These are phyloP conservation scores for Ophion obscuratus DNA, from an alignment of 2,888 invertebrate species.

Conservation along the genomic window DNA sequence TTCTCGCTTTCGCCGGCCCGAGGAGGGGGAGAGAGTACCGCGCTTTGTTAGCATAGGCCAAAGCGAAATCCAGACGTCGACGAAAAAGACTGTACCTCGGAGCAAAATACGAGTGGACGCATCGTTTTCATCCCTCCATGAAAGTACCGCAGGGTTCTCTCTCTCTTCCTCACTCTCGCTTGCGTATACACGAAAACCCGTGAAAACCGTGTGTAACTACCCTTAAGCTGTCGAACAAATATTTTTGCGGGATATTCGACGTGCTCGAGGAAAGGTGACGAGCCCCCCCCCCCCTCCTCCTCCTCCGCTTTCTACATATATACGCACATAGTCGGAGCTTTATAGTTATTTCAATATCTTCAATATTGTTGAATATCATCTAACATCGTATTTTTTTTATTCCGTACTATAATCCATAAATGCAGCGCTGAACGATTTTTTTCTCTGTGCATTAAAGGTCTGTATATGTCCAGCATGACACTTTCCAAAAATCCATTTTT, in stretches of 20 bases:
- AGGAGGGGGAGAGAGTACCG: not conserved
- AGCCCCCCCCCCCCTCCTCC: not conserved
- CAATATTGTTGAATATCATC: no score
- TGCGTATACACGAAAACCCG: constrained; percentile 67
- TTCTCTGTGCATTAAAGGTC: no score
- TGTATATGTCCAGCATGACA: no score
- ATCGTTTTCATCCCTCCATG: constrained; percentile 64
- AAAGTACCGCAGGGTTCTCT: constrained; percentile 58
- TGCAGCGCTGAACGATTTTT: not conserved
- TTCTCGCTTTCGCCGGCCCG: constrained; percentile 18
- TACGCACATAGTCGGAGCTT: not conserved
- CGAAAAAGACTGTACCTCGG: constrained; percentile 33
- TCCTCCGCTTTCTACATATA: not conserved
- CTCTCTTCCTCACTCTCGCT: constrained; percentile 64
- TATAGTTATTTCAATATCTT: not conserved
- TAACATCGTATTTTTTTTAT: not conserved
- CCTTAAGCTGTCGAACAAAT: constrained; percentile 74
- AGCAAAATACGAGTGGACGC: constrained; percentile 67
- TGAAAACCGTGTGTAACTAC: constrained; percentile 61
- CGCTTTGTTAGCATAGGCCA: constrained; percentile 57
- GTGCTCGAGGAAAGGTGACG: constrained; percentile 51
- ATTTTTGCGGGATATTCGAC: constrained; percentile 70
- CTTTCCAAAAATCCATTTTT: no score
- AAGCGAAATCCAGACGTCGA: constrained; percentile 25
- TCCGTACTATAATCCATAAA: not conserved